Evolutionary conservation across 2,888 invertebrate genomes (phyloP).

Genomic region (Dascillus cervinus): DNA sequence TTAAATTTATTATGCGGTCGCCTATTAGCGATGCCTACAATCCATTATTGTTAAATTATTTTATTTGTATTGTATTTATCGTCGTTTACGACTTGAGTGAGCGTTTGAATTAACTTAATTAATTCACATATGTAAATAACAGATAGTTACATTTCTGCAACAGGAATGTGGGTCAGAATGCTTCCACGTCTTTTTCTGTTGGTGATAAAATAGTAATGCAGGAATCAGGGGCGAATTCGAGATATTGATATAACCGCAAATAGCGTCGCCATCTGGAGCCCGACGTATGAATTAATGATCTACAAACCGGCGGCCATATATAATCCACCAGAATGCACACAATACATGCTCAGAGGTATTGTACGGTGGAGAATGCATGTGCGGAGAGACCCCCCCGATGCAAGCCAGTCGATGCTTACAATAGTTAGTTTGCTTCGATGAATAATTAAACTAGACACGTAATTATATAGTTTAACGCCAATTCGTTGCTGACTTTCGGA

Average conservation of each 20-base stretch:
- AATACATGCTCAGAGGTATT: slow-evolving; percentile 35
- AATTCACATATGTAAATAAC: slow-evolving; percentile 12
- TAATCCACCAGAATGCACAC: slow-evolving; percentile 32
- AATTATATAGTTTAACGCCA: slow-evolving; percentile 28
- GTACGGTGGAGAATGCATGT: slow-evolving; percentile 34
- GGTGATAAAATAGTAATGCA: slow-evolving; percentile 13
- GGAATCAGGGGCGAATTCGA: slow-evolving; percentile 16
- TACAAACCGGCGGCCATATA: slow-evolving; percentile 32
- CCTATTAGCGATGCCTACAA: slow-evolving; percentile 7
- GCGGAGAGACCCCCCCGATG: slow-evolving; percentile 33
- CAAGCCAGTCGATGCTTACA: slow-evolving; percentile 35
- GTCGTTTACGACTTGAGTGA: slow-evolving; percentile 10
- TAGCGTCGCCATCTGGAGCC: slow-evolving; percentile 28
- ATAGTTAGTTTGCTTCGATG: slow-evolving; percentile 35
- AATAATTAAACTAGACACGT: slow-evolving; percentile 34
- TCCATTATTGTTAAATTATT: slow-evolving; percentile 8
- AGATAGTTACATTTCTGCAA: slow-evolving; percentile 11
- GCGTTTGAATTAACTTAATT: slow-evolving; percentile 13
- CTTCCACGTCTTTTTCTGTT: too few species aligned
- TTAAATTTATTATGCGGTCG: slow-evolving; percentile 13
- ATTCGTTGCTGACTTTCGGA: slow-evolving; percentile 11
- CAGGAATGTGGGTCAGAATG: slow-evolving; percentile 8
- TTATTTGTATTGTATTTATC: slow-evolving; percentile 14
- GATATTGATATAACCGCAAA: slow-evolving; percentile 20
- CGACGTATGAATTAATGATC: slow-evolving; percentile 31